Conservation (phyloP, 2,888 invertebrate species). For the Hetaerina titia region DNA sequence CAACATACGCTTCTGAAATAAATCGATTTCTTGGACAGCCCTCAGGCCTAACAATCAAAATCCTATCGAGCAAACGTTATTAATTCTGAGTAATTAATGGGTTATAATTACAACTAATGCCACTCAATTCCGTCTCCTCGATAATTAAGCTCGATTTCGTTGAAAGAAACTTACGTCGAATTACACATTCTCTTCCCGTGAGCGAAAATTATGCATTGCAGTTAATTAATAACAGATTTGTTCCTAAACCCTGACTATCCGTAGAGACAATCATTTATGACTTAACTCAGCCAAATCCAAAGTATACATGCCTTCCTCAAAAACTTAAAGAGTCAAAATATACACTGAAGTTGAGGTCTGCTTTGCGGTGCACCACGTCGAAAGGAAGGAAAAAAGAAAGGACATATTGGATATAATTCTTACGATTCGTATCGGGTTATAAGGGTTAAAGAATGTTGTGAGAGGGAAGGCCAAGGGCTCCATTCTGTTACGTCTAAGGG, state of each 20-base stretch:
- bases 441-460: no score
- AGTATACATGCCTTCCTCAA: no score
- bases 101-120: not conserved
- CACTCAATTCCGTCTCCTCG: not conserved
- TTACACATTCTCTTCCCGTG: not conserved
- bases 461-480: no score
- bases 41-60: not conserved
- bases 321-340: no score
- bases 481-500: not conserved
- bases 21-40: not conserved
- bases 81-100: constrained; percentile 8
- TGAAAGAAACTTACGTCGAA: not conserved
- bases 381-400: no score
- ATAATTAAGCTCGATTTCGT: not conserved
- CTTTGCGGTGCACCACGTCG: no score
- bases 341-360: no score
- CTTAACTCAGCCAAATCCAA: no score
- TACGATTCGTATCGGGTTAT: no score
- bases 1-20: not conserved
- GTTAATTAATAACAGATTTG: not conserved
- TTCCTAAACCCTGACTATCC: no score
- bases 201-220: not conserved
- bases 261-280: no score
- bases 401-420: no score
- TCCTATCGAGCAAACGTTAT: not conserved